A percentile compares a stretch with the other conserved stretches of the same genome.
Evolutionary conservation across 2,888 invertebrate genomes (phyloP).

Genomic region (Noctua comes): DNA sequence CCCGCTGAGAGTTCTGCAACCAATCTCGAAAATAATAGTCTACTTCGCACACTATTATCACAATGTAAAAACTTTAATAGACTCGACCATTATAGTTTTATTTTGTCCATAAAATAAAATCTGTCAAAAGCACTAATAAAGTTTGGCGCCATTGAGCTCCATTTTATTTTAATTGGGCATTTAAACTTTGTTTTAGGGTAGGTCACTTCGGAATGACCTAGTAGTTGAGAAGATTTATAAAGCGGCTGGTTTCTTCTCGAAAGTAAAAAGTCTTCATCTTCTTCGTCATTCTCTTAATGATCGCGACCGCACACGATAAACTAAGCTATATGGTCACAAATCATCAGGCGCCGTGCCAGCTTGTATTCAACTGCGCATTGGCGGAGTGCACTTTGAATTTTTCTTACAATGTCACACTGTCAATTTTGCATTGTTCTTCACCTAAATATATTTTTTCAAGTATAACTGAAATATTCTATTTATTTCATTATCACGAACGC

Average conservation of each 20-base stretch:
- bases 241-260: neutral
- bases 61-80: constrained; percentile 16
- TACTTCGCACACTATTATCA: constrained; percentile 21
- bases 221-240: constrained; percentile 15
- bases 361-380: too few species aligned
- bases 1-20: neutral
- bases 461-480: neutral
- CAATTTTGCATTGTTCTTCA: too few species aligned
- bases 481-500: neutral
- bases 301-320: neutral
- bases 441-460: too few species aligned
- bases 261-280: neutral
- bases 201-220: constrained; percentile 29
- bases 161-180: constrained; percentile 52
- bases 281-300: neutral
- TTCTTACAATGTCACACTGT: too few species aligned
- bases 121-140: constrained; percentile 59
- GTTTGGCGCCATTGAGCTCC: constrained; percentile 23
- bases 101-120: constrained; percentile 47
- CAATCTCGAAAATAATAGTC: constrained; percentile 6
- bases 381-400: too few species aligned
- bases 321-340: neutral
- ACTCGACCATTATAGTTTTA: constrained; percentile 31
- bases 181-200: constrained; percentile 40
- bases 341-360: too few species aligned